phyloP scores from a whole-genome alignment of 1,140 invertebrate species.

The Philaenus spumarius region DNA sequence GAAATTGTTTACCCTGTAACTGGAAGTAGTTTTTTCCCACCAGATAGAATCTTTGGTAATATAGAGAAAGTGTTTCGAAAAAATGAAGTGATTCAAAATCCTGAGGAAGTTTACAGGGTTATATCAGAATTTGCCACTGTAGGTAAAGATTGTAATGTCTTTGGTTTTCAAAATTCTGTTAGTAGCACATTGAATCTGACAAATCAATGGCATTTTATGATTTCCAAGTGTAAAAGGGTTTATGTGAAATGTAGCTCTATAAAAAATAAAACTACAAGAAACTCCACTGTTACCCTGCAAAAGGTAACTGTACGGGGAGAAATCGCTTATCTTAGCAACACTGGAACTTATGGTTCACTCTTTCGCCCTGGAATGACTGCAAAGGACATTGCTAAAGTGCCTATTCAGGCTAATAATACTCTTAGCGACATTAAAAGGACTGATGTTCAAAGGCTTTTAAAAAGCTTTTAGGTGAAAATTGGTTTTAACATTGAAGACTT shows the following conservation, averaged over 20 bases:
- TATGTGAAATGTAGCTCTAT: background rate
- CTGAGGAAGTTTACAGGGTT: background rate
- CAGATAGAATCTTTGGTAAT: slow-evolving; percentile 33
- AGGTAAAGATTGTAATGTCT: background rate
- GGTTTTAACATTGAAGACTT: background rate
- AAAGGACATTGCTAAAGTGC: background rate
- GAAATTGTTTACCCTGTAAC: slow-evolving; percentile 29
- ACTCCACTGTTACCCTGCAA: background rate
- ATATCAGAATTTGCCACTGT: background rate
- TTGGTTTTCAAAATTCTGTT: background rate
- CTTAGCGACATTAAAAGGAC: background rate
- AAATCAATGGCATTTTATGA: too few relatives aligned
- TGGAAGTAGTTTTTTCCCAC: slow-evolving; percentile 32
- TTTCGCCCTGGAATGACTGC: background rate
- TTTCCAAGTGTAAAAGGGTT: slow-evolving; percentile 1
- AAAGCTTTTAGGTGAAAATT: slow-evolving; percentile 2
- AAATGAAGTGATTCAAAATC: slow-evolving; percentile 1
- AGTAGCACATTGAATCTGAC: background rate
- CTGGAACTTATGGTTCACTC: background rate
- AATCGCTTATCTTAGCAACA: background rate
- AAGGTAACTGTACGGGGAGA: background rate
- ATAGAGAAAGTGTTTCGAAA: slow-evolving; percentile 24
- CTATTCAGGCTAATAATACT: background rate
- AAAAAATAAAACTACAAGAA: background rate
- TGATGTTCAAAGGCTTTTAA: background rate